Conservation (phyloP, 64 coral and sea anemone genomes). For the Porites lutea region DNA sequence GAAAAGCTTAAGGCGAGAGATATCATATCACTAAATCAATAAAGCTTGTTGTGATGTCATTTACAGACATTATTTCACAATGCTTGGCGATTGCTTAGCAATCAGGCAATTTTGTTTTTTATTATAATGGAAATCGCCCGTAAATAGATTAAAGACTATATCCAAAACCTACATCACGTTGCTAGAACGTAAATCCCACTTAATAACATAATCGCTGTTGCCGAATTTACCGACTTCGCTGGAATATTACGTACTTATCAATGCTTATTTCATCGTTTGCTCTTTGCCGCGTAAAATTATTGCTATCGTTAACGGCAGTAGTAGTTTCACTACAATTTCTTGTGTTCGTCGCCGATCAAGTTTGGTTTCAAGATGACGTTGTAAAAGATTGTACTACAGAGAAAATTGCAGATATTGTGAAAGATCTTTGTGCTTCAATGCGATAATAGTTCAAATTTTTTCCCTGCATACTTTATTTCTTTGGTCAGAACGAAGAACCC, state of each 20-base stretch:
- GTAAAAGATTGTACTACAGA: background rate
- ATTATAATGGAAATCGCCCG: background rate
- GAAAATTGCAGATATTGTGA: conserved; percentile 5
- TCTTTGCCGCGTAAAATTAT: background rate
- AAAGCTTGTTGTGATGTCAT: too few species aligned
- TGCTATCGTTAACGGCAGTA: background rate
- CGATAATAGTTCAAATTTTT: background rate
- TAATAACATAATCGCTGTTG: background rate
- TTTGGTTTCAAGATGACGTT: background rate
- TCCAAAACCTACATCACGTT: background rate
- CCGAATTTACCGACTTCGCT: background rate
- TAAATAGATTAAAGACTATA: background rate
- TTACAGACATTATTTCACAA: conserved; percentile 8
- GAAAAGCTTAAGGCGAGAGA: too few species aligned
- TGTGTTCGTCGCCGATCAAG: background rate
- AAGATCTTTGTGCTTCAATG: too few species aligned
- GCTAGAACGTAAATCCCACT: background rate
- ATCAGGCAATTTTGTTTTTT: background rate
- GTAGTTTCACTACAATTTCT: conserved; percentile 22
- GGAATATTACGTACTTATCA: background rate
- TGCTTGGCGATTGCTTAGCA: conserved; percentile 2
- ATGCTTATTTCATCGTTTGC: background rate
- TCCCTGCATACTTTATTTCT: too few species aligned
- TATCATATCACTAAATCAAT: too few species aligned
- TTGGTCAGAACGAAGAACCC: too few species aligned